Conservation (phyloP, 2,113 vertebrate genomes). For the Eulacestoma nigropectus region DNA sequence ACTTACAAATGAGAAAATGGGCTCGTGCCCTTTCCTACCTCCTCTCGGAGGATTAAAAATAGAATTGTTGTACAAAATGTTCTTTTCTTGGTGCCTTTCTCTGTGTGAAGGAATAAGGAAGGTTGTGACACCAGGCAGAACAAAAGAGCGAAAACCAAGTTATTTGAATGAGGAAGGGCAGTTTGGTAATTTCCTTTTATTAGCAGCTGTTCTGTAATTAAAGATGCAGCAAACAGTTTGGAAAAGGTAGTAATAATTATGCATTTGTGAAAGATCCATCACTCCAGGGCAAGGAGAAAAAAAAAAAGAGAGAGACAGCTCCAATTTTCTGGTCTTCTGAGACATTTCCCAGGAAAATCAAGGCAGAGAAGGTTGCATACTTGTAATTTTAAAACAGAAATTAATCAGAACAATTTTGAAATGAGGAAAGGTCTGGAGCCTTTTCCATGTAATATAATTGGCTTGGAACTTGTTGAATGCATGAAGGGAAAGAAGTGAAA, state of each 20-base stretch:
- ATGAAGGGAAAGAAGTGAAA: constrained; percentile 49
- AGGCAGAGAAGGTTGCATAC: constrained; percentile 28
- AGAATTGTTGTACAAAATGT: neutral
- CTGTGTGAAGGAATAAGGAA: neutral
- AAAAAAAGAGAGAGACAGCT: neutral
- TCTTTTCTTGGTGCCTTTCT: neutral
- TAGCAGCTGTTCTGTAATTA: constrained; percentile 46
- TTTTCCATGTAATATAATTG: constrained; percentile 27
- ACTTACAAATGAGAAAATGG: neutral
- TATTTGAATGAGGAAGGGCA: neutral
- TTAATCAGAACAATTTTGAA: constrained; percentile 41
- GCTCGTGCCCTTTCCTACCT: neutral
- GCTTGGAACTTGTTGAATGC: constrained; percentile 55
- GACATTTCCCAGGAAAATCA: constrained; percentile 44
- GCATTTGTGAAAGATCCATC: constrained; percentile 33
- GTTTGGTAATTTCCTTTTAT: neutral
- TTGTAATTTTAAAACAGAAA: constrained; percentile 53
- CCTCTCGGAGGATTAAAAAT: neutral
- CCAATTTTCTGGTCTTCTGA: constrained; percentile 24
- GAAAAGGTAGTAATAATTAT: constrained; percentile 54
- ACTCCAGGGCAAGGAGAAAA: neutral
- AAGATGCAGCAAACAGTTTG: constrained; percentile 42
- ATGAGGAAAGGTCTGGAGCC: constrained; percentile 21
- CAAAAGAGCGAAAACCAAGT: neutral
- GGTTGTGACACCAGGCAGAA: neutral